Base-by-base conservation (phyloP, 2,797 vertebrate genomes). In the Fistularia commersonii region DNA sequence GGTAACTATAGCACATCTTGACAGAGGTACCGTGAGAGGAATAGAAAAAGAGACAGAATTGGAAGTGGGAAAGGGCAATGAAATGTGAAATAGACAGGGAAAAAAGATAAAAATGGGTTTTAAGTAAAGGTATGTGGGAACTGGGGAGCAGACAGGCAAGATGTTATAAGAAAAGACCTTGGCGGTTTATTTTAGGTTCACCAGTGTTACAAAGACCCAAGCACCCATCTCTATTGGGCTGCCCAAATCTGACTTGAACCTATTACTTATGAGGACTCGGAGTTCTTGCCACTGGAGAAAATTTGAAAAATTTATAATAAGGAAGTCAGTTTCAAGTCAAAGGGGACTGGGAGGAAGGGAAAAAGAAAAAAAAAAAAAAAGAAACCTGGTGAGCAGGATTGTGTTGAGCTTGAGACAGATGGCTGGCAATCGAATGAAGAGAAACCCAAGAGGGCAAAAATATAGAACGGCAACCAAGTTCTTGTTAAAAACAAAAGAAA, bases 111-210 rank as follows among this genome's bases (percentile, higher is more conserved):
- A 78, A 75, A 69, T 57, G 60, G 66, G 47, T 73, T 66, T 74
- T 51, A 52, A 56, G 55, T 57, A 52, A 57, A 73, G 66, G 58
- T 57, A 44, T 54, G 56, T 55, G 48, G 49, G 50, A 51, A 69
- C 36, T 51, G 35, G 45, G 48, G 51, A 64, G 64, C 48, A 61
- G 54, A 66, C 1, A 12, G 54, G 57, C 41, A 62, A 70, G 65
- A 65, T 45, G 32, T 45, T 57, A 51, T 39, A 46, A 54, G 57
- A 58, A 51, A 74, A 61, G 9, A 67, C 57, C 48, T 62, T 41
- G 32, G 52, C 61, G 55, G 64, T 82, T 79, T 80, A 77, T 80
- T 81, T 71, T 62, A 48, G 72, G 66, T 74, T 75, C 63, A 65
- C 64, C 32, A 41, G 44, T 57, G 46, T 62, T 72, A 73, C 66